Percentiles rank a stretch among this genome's conserved stretches.
These are phyloP conservation scores for Aurelia coerulea DNA, from an alignment of 30 jellyfish, hydroid and myxozoan species.

Conservation along the genomic window DNA sequence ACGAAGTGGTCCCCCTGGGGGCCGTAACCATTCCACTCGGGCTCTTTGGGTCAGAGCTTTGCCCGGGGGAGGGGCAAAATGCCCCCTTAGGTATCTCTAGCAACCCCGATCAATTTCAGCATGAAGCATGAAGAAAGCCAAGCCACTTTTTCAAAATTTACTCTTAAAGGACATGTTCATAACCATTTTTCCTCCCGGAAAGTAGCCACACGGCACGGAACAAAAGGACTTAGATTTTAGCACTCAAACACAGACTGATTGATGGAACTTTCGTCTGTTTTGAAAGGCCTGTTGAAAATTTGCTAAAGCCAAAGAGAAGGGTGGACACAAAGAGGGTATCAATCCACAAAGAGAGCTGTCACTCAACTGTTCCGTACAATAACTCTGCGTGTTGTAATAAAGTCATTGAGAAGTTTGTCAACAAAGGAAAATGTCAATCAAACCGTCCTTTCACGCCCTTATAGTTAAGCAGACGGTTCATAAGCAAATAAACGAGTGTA, in stretches of 20 bases:
- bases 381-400: slow-evolving; percentile 26
- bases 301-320: not conserved
- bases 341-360: slow-evolving; percentile 29
- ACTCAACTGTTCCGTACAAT: slow-evolving; percentile 14
- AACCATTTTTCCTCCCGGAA: too few species aligned
- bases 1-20: too few species aligned
- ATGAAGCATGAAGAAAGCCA: too few species aligned
- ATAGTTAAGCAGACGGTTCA: slow-evolving; percentile 10
- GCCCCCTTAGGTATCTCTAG: too few species aligned
- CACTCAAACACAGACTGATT: not conserved
- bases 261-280: slow-evolving; percentile 9
- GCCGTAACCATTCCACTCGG: too few species aligned
- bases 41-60: too few species aligned
- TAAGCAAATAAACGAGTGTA: slow-evolving; percentile 32
- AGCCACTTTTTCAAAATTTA: too few species aligned
- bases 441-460: slow-evolving; percentile 62
- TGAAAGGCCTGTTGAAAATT: slow-evolving; percentile 6
- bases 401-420: slow-evolving; percentile 57
- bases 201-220: too few species aligned
- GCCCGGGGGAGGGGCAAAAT: too few species aligned
- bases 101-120: too few species aligned
- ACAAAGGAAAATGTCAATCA: slow-evolving; percentile 70
- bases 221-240: too few species aligned
- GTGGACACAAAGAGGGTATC: not conserved
- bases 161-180: too few species aligned